Evolutionary conservation across 1,140 invertebrate genomes (phyloP), one percentile per base, ranked within the genome.

Genomic region (Anagrus nilaparvatae): DNA sequence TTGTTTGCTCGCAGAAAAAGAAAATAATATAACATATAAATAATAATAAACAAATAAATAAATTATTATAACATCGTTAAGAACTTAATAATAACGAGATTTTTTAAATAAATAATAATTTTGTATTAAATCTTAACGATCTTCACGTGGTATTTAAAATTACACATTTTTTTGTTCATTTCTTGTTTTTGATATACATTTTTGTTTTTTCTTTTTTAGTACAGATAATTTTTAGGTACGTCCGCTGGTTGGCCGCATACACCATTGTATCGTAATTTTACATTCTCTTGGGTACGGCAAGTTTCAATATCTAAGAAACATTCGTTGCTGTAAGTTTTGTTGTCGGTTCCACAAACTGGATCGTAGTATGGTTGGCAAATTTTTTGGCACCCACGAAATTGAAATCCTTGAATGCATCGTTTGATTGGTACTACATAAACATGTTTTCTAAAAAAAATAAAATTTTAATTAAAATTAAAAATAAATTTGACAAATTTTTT

Each of bases 271-370:
- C 74, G 74, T 51, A 79, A 74, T 19, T 67, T 65, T 5, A 82
- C 77, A 36, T 76, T 57, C 43, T 72, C 78, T 69, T 82, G 76
- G 44, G 84, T 84, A 52, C 84, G 74, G 58, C 88, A 93, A 51
- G 86, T 89, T 67, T 90, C 86, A 58, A 90, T 84, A 59, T 87
- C 81, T 49, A 95, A 72, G 73, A 94, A 92, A 60, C 92, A 96
- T 49, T 82, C 81, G 63, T 95, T 95, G 50, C 82, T 81, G 73
- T 95, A 95, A 0, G 87, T 92, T 67, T 84, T 85, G 28, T 78
- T 77, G 58, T 96, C 88, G 2, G 81, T 84, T 14, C 86, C 90
- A 62, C 91, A 96, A 9, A 93, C 83, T 0, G 87, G 88, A 54
- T 92, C 84, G 58, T 87, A 89, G 42, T 86, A 82, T 0, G 77